These are phyloP conservation scores for Philereme transversata DNA, from an alignment of 2,888 invertebrate genomes.

Conservation along the genomic window DNA sequence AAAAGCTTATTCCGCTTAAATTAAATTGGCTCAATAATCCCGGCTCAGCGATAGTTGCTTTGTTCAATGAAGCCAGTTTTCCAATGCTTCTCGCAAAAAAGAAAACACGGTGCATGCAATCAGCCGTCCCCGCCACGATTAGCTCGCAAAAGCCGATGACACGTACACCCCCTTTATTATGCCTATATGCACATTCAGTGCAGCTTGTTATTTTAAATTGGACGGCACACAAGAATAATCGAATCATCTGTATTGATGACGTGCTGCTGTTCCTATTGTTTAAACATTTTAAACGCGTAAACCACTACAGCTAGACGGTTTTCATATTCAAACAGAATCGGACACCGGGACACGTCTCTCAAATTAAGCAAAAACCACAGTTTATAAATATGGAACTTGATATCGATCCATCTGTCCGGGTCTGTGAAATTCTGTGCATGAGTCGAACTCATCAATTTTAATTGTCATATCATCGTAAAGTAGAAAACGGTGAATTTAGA, in stretches of 20 bases:
- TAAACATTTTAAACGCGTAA: slow-evolving; percentile 25
- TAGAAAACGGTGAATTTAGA: slow-evolving; percentile 40
- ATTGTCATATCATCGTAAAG: slow-evolving; percentile 37
- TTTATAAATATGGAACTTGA: slow-evolving; percentile 37
- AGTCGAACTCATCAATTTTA: slow-evolving; percentile 40
- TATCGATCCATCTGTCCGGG: slow-evolving; percentile 32
- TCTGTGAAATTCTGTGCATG: slow-evolving; percentile 33
- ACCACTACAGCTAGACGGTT: slow-evolving; percentile 14
- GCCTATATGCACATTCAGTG: slow-evolving; percentile 58
- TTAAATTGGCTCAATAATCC: slow-evolving; percentile 75
- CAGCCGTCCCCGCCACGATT: slow-evolving; percentile 68
- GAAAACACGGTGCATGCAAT: slow-evolving; percentile 67
- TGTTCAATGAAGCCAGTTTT: slow-evolving; percentile 70
- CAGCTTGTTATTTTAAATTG: slow-evolving; percentile 76
- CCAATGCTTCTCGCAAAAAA: slow-evolving; percentile 57
- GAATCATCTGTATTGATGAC: slow-evolving; percentile 49
- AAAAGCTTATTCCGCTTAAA: slow-evolving; percentile 67
- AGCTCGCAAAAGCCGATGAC: slow-evolving; percentile 69
- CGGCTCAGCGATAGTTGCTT: slow-evolving; percentile 68
- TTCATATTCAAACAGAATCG: slow-evolving; percentile 24
- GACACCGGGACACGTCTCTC: slow-evolving; percentile 30
- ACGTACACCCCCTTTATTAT: slow-evolving; percentile 65
- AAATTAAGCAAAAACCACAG: slow-evolving; percentile 34
- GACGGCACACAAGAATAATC: slow-evolving; percentile 53
- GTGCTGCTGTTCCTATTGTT: slow-evolving; percentile 36